These are phyloP conservation scores for Himantopus leucocephalus DNA, from an alignment of 2,113 vertebrate species.

Conservation along the genomic window DNA sequence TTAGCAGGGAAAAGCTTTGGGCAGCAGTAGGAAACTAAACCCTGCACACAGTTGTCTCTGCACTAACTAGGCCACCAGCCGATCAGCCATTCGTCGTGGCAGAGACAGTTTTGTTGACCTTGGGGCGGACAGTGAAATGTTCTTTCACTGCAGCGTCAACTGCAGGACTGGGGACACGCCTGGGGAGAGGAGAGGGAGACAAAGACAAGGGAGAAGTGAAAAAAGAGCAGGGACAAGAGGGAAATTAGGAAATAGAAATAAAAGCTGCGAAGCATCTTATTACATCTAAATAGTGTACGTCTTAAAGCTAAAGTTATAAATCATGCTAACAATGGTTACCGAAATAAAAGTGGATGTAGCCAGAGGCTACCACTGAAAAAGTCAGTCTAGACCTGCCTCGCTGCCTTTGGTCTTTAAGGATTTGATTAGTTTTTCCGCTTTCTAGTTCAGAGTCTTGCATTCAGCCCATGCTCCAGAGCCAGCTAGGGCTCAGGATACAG, in stretches of 20 bases:
- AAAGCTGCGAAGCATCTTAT: conserved; percentile 51
- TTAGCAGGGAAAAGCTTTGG: not conserved
- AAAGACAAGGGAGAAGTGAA: not conserved
- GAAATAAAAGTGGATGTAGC: conserved; percentile 62
- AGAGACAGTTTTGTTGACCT: not conserved
- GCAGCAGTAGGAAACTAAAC: not conserved
- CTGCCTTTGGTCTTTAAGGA: conserved; percentile 69
- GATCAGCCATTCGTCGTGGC: not conserved
- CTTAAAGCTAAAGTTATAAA: conserved; percentile 52
- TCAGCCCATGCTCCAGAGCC: conserved; percentile 30
- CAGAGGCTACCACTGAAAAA: conserved; percentile 58
- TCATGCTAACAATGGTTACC: conserved; percentile 63
- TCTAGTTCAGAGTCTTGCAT: conserved; percentile 51
- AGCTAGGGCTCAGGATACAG: conserved; percentile 13
- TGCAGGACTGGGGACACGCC: not conserved
- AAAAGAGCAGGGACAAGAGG: not conserved
- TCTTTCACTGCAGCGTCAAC: not conserved
- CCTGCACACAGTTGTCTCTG: not conserved
- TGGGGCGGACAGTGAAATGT: not conserved
- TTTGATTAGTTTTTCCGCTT: conserved; percentile 70
- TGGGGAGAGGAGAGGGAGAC: not conserved
- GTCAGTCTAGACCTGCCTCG: conserved; percentile 57
- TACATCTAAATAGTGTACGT: conserved; percentile 26
- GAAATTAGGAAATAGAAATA: conserved; percentile 36
- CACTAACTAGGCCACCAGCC: not conserved